Evolutionary conservation across 2,797 vertebrate species (phyloP).

Genomic region (Pseudochaenichthys georgianus): DNA sequence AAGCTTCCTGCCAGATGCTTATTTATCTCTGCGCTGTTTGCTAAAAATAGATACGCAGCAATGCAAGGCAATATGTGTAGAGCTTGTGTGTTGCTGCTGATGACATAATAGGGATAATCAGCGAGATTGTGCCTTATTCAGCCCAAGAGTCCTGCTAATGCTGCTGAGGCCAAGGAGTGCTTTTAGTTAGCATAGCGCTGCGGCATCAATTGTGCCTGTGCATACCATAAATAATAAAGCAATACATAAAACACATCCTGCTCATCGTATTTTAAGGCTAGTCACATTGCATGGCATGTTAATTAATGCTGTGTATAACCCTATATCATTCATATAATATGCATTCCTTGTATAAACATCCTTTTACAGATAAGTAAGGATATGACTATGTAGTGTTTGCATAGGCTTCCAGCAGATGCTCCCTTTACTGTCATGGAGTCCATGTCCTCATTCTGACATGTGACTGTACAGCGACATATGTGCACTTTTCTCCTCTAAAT

Average conservation of each 20-base stretch:
- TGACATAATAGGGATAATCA: conserved; percentile 65
- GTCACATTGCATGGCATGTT: not conserved
- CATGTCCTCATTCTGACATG: conserved; percentile 63
- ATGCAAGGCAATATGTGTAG: conserved; percentile 38
- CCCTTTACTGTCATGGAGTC: conserved; percentile 35
- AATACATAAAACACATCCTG: conserved; percentile 40
- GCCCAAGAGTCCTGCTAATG: conserved; percentile 31
- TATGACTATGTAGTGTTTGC: conserved; percentile 25
- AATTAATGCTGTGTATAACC: not conserved
- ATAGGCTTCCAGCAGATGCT: conserved; percentile 51
- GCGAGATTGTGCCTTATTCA: conserved; percentile 41
- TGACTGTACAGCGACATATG: conserved; percentile 50
- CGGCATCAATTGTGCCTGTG: conserved; percentile 20
- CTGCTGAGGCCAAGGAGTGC: conserved; percentile 24
- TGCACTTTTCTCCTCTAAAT: conserved; percentile 73
- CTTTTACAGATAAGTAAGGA: conserved; percentile 18
- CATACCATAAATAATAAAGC: conserved; percentile 21
- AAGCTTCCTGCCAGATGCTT: conserved; percentile 22
- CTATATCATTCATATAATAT: conserved; percentile 18
- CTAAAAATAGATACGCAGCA: conserved; percentile 59
- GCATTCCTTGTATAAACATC: conserved; percentile 8
- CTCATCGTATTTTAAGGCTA: not conserved
- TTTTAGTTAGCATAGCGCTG: conserved; percentile 48
- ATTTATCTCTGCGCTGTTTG: conserved; percentile 45
- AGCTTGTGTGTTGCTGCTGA: conserved; percentile 38